Evolutionary conservation across 2,113 vertebrate genomes (phyloP).

Genomic region (Misgurnus anguillicaudatus): DNA sequence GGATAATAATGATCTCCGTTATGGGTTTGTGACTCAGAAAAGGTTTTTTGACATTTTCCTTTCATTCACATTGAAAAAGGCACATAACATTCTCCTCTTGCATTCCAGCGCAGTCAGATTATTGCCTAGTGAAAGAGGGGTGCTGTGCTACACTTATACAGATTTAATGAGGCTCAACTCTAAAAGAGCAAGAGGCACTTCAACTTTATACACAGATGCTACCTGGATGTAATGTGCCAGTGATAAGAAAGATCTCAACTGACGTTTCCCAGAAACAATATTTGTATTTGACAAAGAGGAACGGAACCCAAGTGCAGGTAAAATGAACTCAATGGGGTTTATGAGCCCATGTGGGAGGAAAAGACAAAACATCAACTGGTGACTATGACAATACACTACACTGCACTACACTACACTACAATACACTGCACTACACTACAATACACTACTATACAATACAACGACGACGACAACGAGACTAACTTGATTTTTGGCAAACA

Average conservation of each 20-base stretch:
- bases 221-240: constrained; percentile 21
- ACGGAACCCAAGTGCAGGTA: too few species aligned
- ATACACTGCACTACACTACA: too few species aligned
- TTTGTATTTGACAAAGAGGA: too few species aligned
- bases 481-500: too few species aligned
- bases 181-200: constrained; percentile 32
- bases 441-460: too few species aligned
- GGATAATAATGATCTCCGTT: neutral
- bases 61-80: constrained; percentile 3
- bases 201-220: constrained; percentile 34
- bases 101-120: neutral
- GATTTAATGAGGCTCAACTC: constrained; percentile 32
- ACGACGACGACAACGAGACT: too few species aligned
- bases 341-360: too few species aligned
- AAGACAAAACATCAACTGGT: too few species aligned
- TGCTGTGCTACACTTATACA: neutral
- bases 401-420: too few species aligned
- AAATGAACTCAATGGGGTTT: too few species aligned
- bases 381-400: too few species aligned
- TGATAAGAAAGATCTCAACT: constrained; percentile 15
- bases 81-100: neutral
- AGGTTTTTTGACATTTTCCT: neutral
- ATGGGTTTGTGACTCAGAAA: neutral
- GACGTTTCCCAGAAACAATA: constrained; percentile 26
- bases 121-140: constrained; percentile 25